Evolutionary conservation across 2,113 vertebrate genomes (phyloP).

Genomic region (Orthonyx spaldingii): DNA sequence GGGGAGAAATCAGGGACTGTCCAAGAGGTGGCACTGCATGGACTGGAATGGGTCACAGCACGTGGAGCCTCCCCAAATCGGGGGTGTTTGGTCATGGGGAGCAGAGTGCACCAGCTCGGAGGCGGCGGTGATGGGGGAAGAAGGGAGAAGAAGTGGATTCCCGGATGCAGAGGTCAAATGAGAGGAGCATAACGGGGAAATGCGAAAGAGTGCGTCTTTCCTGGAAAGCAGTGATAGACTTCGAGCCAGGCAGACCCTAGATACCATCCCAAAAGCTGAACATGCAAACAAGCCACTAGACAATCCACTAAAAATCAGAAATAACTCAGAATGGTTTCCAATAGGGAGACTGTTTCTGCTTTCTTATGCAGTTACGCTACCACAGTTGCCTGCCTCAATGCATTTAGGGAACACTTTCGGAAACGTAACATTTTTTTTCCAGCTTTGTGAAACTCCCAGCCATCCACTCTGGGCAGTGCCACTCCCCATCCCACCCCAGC

Average conservation of each 20-base stretch:
- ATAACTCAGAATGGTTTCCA: background rate
- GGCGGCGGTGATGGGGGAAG: background rate
- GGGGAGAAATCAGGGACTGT: background rate
- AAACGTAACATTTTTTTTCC: accelerated
- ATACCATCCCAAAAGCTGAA: background rate
- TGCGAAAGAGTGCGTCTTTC: background rate
- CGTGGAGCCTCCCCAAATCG: background rate
- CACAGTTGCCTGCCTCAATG: background rate
- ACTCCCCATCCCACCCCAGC: background rate
- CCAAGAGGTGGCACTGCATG: constrained; percentile 11
- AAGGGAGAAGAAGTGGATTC: background rate
- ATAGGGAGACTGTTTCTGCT: background rate
- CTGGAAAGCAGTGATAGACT: background rate
- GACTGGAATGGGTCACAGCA: background rate
- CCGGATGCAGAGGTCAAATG: background rate
- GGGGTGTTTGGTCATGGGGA: background rate
- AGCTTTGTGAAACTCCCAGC: background rate
- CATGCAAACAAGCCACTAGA: background rate
- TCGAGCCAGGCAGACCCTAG: background rate
- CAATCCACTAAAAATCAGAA: background rate
- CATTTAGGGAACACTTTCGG: background rate
- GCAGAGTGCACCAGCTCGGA: too few relatives aligned
- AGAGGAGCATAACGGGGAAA: accelerated
- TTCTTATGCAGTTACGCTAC: background rate
- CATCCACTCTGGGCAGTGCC: background rate